phyloP scores from a whole-genome alignment of 1,140 invertebrate species.

The Pantala flavescens region DNA sequence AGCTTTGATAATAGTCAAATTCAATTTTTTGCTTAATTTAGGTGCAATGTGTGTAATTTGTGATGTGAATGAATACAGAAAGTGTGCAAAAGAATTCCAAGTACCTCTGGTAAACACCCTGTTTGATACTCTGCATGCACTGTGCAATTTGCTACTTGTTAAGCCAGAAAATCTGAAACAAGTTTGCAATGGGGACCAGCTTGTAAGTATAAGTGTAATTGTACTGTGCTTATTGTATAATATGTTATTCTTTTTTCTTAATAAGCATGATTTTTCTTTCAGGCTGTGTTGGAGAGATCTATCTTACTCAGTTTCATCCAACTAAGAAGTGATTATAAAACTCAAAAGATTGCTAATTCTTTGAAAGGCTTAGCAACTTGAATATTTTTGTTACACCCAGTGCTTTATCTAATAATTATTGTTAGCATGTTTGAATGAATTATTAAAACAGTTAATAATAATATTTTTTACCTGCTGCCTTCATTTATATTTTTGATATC shows the following conservation, averaged over 20 bases:
- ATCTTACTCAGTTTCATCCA: slow-evolving; percentile 88
- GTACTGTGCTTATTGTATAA: slow-evolving; percentile 12
- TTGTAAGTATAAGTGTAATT: slow-evolving; percentile 50
- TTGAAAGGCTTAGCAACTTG: slow-evolving; percentile 41
- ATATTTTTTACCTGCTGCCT: too few relatives aligned
- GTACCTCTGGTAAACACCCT: slow-evolving; percentile 68
- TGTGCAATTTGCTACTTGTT: slow-evolving; percentile 91
- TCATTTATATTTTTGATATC: too few relatives aligned
- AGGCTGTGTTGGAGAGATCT: slow-evolving; percentile 78
- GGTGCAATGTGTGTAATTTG: slow-evolving; percentile 95
- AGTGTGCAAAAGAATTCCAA: slow-evolving; percentile 62
- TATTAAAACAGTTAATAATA: too few relatives aligned
- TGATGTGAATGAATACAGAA: slow-evolving; percentile 91
- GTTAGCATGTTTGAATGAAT: too few relatives aligned
- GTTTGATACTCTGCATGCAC: slow-evolving; percentile 89
- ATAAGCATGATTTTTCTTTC: slow-evolving; percentile 32
- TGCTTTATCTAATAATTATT: too few relatives aligned
- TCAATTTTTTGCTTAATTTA: too few relatives aligned
- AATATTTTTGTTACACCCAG: not conserved
- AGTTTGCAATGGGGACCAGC: slow-evolving; percentile 84
- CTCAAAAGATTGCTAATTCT: slow-evolving; percentile 61
- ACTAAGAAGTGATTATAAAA: slow-evolving; percentile 83
- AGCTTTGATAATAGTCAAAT: too few relatives aligned
- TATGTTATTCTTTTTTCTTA: slow-evolving; percentile 8
- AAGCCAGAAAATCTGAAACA: slow-evolving; percentile 93